A percentile compares a stretch with the other conserved stretches of the same genome.
Conservation (phyloP, 2,797 vertebrate species). For the Mus minutoides region DNA sequence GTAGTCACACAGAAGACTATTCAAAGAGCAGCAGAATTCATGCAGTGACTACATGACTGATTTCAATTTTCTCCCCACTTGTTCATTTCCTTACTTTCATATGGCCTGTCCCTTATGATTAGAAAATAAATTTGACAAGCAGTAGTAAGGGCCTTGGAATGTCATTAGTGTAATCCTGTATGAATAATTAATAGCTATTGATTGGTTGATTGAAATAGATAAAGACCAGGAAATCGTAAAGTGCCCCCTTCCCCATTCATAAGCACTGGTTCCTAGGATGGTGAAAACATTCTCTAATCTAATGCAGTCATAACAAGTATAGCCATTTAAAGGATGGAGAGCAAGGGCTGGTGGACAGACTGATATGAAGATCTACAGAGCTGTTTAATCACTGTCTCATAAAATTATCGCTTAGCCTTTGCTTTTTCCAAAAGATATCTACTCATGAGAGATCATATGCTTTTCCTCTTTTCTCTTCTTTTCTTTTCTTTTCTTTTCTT, state of each 20-base stretch:
- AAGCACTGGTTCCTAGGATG: neutral
- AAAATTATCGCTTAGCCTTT: neutral
- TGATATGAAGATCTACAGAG: neutral
- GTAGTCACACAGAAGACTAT: neutral
- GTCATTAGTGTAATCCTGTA: neutral
- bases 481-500: too few species aligned
- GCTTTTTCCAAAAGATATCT: neutral
- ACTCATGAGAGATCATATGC: neutral
- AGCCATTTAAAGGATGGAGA: neutral
- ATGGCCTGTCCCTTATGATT: neutral
- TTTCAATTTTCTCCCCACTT: neutral
- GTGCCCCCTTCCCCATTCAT: neutral
- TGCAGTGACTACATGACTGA: neutral
- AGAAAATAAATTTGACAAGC: neutral
- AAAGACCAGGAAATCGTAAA: neutral
- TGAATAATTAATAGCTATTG: slow-evolving; percentile 23
- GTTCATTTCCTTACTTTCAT: neutral
- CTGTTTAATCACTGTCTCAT: neutral
- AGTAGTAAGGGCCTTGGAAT: neutral
- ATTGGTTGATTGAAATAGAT: neutral
- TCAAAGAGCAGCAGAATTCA: neutral
- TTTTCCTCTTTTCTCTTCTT: neutral
- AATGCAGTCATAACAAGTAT: neutral
- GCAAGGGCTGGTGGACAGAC: neutral
- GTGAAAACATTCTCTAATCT: neutral